These are phyloP conservation scores for Hyperopisus bebe DNA, from an alignment of 2,113 vertebrate species.

Conservation along the genomic window DNA sequence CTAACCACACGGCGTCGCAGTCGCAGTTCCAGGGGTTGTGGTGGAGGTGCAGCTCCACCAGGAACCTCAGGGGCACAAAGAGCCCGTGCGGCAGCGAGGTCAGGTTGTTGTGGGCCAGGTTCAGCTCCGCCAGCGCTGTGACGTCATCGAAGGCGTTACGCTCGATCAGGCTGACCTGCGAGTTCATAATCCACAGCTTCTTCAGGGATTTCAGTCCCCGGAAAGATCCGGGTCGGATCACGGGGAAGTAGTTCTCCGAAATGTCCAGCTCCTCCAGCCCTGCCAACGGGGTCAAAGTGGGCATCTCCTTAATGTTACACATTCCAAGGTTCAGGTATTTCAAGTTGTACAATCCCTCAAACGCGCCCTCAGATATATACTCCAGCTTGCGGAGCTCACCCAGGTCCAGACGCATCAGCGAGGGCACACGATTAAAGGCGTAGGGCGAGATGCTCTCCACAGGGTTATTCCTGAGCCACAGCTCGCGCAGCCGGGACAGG, in stretches of 20 bases:
- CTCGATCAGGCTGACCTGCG: slow-evolving; percentile 82
- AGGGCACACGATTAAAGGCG: slow-evolving; percentile 95
- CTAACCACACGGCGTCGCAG: slow-evolving; percentile 94
- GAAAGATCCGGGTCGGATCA: slow-evolving; percentile 84
- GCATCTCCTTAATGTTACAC: slow-evolving; percentile 93
- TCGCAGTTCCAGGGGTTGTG: slow-evolving; percentile 98
- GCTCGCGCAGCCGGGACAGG: slow-evolving; percentile 90
- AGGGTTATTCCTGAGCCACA: slow-evolving; percentile 96
- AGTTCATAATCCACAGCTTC: slow-evolving; percentile 99
- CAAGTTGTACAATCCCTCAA: slow-evolving; percentile 90
- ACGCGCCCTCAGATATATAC: slow-evolving; percentile 95
- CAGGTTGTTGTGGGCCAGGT: slow-evolving; percentile 96
- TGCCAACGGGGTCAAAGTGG: slow-evolving; percentile 79
- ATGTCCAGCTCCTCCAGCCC: slow-evolving; percentile 95
- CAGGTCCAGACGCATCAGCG: slow-evolving; percentile 90
- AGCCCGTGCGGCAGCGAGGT: slow-evolving; percentile 94
- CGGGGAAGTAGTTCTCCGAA: slow-evolving; percentile 91
- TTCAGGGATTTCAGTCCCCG: slow-evolving; percentile 83
- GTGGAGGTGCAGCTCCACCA: slow-evolving; percentile 93
- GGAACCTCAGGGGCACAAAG: slow-evolving; percentile 84
- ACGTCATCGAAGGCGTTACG: slow-evolving; percentile 96
- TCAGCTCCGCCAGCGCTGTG: slow-evolving; percentile 89
- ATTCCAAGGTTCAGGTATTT: slow-evolving; percentile 97
- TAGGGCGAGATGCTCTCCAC: slow-evolving; percentile 97
- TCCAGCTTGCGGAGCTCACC: slow-evolving; percentile 92